Percentiles rank a stretch among this genome's conserved stretches.
Conservation (phyloP, 2,113 vertebrate species). For the Hiodon tergisus region DNA sequence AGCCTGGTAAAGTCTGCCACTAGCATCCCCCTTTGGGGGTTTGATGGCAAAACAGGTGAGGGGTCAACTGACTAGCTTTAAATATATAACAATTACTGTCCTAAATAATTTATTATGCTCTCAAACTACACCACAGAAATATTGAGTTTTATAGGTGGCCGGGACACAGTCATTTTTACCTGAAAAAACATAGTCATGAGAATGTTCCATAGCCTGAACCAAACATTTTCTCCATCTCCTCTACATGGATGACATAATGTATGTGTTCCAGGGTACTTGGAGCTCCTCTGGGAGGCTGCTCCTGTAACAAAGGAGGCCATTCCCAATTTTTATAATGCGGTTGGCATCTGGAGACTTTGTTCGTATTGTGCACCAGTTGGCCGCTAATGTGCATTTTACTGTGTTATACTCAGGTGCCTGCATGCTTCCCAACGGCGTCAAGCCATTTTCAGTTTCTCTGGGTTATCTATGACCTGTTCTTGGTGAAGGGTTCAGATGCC, state of each 20-base stretch:
- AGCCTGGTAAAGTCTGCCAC: conserved; percentile 49
- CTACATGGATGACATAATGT: conserved; percentile 14
- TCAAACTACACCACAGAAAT: no score
- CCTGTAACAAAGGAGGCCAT: background rate
- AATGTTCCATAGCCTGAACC: background rate
- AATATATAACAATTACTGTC: background rate
- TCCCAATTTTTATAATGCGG: background rate
- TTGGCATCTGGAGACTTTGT: background rate
- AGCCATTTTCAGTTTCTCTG: background rate
- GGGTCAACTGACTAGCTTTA: background rate
- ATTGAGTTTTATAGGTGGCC: no score
- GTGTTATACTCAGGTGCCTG: background rate
- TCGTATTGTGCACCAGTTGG: background rate
- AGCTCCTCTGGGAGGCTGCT: background rate
- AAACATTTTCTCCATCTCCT: background rate
- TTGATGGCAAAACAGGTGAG: conserved; percentile 67
- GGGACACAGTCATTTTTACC: background rate
- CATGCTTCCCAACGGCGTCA: background rate
- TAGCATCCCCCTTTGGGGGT: conserved; percentile 70
- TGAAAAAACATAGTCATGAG: background rate
- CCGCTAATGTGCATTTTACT: background rate
- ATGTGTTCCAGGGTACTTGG: background rate
- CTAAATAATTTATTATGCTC: background rate
- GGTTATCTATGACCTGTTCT: background rate
- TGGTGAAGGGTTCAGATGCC: background rate